Evolutionary conservation across 2,113 vertebrate genomes (phyloP).

Genomic region (Larimichthys polyactis): DNA sequence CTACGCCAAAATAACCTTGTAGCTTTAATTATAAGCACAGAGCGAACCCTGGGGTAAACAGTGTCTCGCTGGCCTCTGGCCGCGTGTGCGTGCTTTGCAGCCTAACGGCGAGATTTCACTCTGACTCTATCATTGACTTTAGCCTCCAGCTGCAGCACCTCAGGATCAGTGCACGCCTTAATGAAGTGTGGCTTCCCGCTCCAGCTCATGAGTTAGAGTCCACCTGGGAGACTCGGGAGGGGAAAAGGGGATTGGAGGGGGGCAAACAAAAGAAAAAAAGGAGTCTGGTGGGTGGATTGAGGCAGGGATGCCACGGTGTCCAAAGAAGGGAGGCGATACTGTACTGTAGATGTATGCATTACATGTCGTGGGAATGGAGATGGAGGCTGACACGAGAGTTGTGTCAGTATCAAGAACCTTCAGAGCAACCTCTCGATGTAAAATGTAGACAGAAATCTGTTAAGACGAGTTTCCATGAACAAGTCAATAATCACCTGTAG

Average conservation of each 20-base stretch:
- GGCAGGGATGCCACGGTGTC: slow-evolving; percentile 38
- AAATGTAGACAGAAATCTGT: not conserved
- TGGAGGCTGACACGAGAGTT: not conserved
- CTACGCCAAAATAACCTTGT: slow-evolving; percentile 13
- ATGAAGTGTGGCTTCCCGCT: slow-evolving; percentile 76
- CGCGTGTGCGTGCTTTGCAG: slow-evolving; percentile 65
- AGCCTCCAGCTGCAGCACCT: slow-evolving; percentile 56
- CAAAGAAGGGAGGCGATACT: not conserved
- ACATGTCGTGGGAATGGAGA: slow-evolving; percentile 1
- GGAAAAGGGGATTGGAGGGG: slow-evolving; percentile 22
- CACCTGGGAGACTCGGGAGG: slow-evolving; percentile 63
- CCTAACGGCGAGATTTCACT: slow-evolving; percentile 63
- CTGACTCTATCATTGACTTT: slow-evolving; percentile 68
- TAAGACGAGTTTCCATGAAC: not conserved
- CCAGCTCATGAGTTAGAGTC: slow-evolving; percentile 64
- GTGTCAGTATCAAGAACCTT: not conserved
- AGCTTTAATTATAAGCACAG: slow-evolving; percentile 56
- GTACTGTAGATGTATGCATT: slow-evolving; percentile 1
- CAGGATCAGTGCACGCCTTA: slow-evolving; percentile 65
- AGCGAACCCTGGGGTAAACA: slow-evolving; percentile 34
- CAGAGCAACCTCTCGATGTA: not conserved
- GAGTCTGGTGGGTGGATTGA: slow-evolving; percentile 9
- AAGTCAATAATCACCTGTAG: slow-evolving; percentile 22
- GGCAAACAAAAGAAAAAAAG: slow-evolving; percentile 18
- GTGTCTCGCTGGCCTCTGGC: slow-evolving; percentile 55